A percentile compares a stretch with the other conserved stretches of the same genome.
Conservation (phyloP, 64 coral and sea anemone genomes). For the Hydrozoanthus tunicans region DNA sequence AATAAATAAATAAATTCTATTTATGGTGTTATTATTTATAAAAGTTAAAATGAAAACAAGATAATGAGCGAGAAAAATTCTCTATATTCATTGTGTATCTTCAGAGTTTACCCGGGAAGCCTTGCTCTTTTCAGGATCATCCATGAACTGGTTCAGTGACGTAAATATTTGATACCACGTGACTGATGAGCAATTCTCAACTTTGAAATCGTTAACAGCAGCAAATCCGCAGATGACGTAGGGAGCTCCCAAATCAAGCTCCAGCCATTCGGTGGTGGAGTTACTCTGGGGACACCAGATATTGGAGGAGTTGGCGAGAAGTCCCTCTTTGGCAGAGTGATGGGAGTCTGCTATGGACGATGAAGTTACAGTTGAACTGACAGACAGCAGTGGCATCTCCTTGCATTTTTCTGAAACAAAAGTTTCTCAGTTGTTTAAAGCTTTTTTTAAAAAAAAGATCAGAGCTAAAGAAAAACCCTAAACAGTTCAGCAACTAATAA, state of each 20-base stretch:
- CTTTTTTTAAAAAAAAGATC: too few species aligned
- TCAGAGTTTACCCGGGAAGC: neutral
- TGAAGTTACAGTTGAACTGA: neutral
- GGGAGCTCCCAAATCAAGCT: slow-evolving; percentile 6
- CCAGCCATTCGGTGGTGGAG: neutral
- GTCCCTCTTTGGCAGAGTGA: neutral
- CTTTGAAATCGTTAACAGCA: neutral
- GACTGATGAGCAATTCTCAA: neutral
- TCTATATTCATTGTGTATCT: too few species aligned
- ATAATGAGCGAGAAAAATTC: too few species aligned
- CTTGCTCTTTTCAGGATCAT: neutral
- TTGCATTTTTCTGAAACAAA: neutral
- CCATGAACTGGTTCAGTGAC: neutral
- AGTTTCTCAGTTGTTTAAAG: neutral
- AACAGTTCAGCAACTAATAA: too few species aligned
- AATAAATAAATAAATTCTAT: too few species aligned
- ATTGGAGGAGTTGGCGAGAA: neutral
- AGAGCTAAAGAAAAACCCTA: too few species aligned
- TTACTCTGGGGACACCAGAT: neutral
- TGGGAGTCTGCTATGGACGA: neutral
- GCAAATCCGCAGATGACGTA: neutral
- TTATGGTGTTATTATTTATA: too few species aligned
- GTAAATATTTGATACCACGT: neutral
- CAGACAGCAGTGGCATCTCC: neutral
- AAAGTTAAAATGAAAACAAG: too few species aligned